Evolutionary conservation across 2,797 vertebrate species (phyloP), one percentile per base, ranked within the genome.

Genomic region (Sparus aurata): DNA sequence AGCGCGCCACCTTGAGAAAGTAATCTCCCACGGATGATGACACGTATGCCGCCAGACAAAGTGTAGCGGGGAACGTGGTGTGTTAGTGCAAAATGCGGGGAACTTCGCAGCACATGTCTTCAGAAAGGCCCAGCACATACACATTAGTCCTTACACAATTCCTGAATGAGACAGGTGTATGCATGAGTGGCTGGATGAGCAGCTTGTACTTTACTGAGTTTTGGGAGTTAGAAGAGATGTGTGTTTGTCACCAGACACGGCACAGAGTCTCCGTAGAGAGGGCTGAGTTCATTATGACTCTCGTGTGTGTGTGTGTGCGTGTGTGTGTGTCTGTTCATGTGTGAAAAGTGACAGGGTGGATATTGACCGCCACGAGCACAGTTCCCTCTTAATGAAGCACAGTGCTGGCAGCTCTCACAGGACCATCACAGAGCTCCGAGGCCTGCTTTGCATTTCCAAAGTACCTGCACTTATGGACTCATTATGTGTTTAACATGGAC

Each of bases 201-300:
- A 81, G 55, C 72, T 73, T 71, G 47, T 62, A 59, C 62, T 79
- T 70, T 30, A 12, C 41, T 74, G 53, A 74, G 0, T 69, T 34
- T 52, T 55, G 57, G 58, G 59, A 75, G 71, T 76, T 67, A 3
- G 54, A 83, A 15, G 25, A 61, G 12, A 3, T 22, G 18, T 0
- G 45, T 52, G 27, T 49, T 58, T 72, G 16, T 75, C 60, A 34
- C 47, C 74, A 84, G 81, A 60, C 47, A 43, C 58, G 25, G 34
- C 66, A 25, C 55, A 23, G 52, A 62, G 75, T 59, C 78, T 74
- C 73, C 41, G 69, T 46, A 25, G 72, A 57, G 0, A 73, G 20
- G 76, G 62, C 73, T 69, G 47, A 79, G 63, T 83, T 75, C 73
- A 83, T 88, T 85, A 86, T 75, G 69, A 77, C 75, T 69, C 80